Conservation (phyloP, 1,140 invertebrate species). For the Bombus sylvicola region DNA sequence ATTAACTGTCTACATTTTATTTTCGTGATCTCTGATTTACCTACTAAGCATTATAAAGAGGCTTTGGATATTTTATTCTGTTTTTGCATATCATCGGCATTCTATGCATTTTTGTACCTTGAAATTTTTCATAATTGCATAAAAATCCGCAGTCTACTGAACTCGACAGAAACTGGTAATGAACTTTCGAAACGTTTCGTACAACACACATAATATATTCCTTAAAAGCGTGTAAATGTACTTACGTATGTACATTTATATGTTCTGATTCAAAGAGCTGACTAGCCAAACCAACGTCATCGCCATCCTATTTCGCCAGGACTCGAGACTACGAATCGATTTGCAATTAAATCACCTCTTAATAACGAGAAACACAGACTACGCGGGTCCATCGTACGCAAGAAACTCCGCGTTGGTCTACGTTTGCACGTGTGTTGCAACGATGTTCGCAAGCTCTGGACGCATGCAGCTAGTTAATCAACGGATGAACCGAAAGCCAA, state of each 20-base stretch:
- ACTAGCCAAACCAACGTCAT: neutral
- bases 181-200: too few species aligned
- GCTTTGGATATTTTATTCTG: too few species aligned
- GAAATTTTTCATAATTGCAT: too few species aligned
- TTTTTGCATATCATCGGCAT: too few species aligned
- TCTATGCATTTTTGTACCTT: too few species aligned
- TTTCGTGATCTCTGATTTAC: too few species aligned
- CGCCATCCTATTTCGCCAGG: neutral
- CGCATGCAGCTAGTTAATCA: conserved; percentile 73
- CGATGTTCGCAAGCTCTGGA: conserved; percentile 40
- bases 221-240: too few species aligned
- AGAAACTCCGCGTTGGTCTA: neutral
- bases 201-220: too few species aligned
- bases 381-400: neutral
- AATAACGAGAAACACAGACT: conserved; percentile 27
- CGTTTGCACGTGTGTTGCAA: neutral
- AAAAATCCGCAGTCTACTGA: too few species aligned
- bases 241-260: neutral
- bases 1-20: too few species aligned
- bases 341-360: conserved; percentile 50
- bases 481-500: conserved; percentile 73
- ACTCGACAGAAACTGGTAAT: too few species aligned
- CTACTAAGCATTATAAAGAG: too few species aligned
- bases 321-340: conserved; percentile 28
- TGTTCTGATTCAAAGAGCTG: neutral